Conservation (phyloP, 2,888 invertebrate genomes). For the Aquatica leii region DNA sequence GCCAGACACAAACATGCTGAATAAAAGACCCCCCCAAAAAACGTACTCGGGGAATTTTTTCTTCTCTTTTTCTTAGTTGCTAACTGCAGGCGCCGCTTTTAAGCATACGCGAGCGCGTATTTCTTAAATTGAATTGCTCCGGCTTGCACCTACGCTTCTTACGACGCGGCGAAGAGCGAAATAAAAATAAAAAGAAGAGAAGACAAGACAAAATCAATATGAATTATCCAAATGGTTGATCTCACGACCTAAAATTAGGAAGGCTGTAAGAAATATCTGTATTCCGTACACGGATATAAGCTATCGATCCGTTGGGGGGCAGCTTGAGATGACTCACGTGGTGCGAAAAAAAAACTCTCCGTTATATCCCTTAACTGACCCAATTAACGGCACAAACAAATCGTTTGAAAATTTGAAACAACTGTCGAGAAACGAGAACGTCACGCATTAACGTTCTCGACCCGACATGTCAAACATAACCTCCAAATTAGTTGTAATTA, state of each 20-base stretch:
- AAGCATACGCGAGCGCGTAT: too few relatives aligned
- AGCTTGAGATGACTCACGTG: constrained; percentile 48
- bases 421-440: constrained; percentile 12
- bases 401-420: too few relatives aligned
- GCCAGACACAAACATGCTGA: constrained; percentile 38
- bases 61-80: too few relatives aligned
- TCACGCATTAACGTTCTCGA: constrained; percentile 37
- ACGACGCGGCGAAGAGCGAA: too few relatives aligned
- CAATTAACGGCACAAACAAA: too few relatives aligned
- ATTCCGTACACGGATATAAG: constrained; percentile 47
- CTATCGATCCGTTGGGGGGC: constrained; percentile 46
- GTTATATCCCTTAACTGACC: too few relatives aligned
- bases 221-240: constrained; percentile 49
- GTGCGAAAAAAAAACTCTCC: constrained; percentile 25
- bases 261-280: constrained; percentile 46
- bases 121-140: too few relatives aligned
- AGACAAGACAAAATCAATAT: constrained; percentile 45
- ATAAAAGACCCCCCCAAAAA: constrained; percentile 31
- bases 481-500: constrained; percentile 38
- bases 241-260: constrained; percentile 48
- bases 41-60: constrained; percentile 2
- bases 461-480: constrained; percentile 30
- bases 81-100: too few relatives aligned
- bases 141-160: too few relatives aligned
- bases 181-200: constrained; percentile 36